Conservation (phyloP, 2,113 vertebrate species). For the Plotosus lineatus region DNA sequence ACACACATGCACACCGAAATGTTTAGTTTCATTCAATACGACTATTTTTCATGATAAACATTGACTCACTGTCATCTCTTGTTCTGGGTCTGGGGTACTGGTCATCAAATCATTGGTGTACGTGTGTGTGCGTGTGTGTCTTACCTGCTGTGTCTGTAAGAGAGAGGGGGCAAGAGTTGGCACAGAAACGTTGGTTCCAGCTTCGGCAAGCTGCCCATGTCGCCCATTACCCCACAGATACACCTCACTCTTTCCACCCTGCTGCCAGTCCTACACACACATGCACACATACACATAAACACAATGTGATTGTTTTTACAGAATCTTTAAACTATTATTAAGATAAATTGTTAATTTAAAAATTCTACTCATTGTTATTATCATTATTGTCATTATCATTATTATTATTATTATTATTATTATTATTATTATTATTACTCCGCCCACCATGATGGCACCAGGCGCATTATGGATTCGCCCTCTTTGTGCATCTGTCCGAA, state of each 20-base stretch:
- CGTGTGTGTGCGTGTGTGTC: not conserved
- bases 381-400: not conserved
- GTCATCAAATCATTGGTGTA: not conserved
- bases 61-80: too few relatives aligned
- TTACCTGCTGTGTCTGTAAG: slow-evolving; percentile 77
- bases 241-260: slow-evolving; percentile 77
- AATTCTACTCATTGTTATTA: not conserved
- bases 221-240: slow-evolving; percentile 79
- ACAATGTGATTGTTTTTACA: not conserved
- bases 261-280: slow-evolving; percentile 75
- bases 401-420: not conserved
- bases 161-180: slow-evolving; percentile 73
- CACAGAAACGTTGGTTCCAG: slow-evolving; percentile 69
- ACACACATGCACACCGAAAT: slow-evolving; percentile 3
- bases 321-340: not conserved
- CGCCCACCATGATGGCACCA: too few relatives aligned
- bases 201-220: slow-evolving; percentile 76
- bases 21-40: too few relatives aligned
- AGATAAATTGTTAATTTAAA: not conserved
- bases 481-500: too few relatives aligned
- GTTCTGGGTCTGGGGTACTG: not conserved
- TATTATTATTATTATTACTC: too few relatives aligned
- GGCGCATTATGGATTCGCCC: too few relatives aligned
- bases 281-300: slow-evolving; percentile 4
- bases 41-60: too few relatives aligned